Base-by-base conservation (phyloP, 2,888 invertebrate species). In the Lasioglossum zephyrum region DNA sequence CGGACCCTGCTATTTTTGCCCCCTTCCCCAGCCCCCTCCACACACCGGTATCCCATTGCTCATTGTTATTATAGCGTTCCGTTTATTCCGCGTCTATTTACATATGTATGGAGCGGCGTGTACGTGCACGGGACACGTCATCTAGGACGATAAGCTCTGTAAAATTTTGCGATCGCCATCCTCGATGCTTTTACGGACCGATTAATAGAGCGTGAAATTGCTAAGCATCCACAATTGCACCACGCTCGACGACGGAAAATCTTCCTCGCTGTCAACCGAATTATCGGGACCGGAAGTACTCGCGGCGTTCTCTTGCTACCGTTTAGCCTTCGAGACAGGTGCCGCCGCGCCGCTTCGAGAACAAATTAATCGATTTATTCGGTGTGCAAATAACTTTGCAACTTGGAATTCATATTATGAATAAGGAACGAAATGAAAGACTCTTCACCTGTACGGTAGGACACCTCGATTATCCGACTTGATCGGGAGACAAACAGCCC, bases 1-100 rank as follows among this genome's bases (percentile, higher is more conserved):
- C 66, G 53, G 69, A 77, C 79, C 81, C 86, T 72, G 73, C 69
- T 69, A 73, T 85, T 77, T 81, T 63, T 66, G 31, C 70, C 77
- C 60, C 77, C 80, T 1, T 4, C 26, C 60, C 74, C 31, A 31
- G 31, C 31, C 69, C 9, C 5, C 26, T 11, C 31, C 31, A 0
- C 26, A 1, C 60, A 5, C 36, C 36, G 9, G 60, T 70, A 6
- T 39, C 41, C 69, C 53, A 2, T 49, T 60, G 60, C 72, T 88
- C 78, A 84, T 86, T 88, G 86, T 88, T 88, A 88, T 86, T 86
- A 86, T 74, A 85, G 82, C 82, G 88, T 88, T 84, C 84, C 77
- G 63, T 78, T 84, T 88, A 80, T 84, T 78, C 77, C 66, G 44
- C n/a, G 75, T 70, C 72, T 85, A 87, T 84, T 85, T 88, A 86